Base-by-base conservation (phyloP, 2,888 invertebrate species). In the Dusona sp. region DNA sequence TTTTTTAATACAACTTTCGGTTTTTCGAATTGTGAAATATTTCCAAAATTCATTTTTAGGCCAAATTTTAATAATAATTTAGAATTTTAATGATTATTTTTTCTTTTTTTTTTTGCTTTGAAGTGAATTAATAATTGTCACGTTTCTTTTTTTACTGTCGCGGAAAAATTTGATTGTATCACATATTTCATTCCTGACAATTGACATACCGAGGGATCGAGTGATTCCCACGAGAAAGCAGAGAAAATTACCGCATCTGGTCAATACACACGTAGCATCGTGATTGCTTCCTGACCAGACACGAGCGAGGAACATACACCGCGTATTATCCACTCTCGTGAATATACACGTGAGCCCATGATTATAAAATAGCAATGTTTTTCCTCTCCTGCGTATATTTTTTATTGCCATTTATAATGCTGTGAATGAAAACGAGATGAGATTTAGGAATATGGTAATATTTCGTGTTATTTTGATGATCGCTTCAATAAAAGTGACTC, bases 221-320 rank as follows among this genome's bases (percentile, higher is more conserved):
- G 77, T 82, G 16, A 77, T 51, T 82, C 82, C 33, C 75, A 48
- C 75, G 82, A 68, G 82, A 82, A 82, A 82, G 75, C 75, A 77
- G 70, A 51, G 65, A 22, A 77, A 75, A 82, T 70, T 82, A 61
- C 82, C 48, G 61, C 70, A 77, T 80, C 61, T 82, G 82, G 70
- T 61, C 75, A 77, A 68, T 73, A 42, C 65, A 42, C 75, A 84
- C 80, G 72, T 80, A 25, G 48, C 11, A 54, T 65, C 57, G 73
- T 85, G 78, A 85, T 82, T 85, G 74, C 85, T 85, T 85, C 85
- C 85, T 85, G 85, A 73, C 78, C 67, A 54, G 65, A 25, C 42
- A 70, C n/a, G 65, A 70, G 72, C 33, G 61, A 45, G 51, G 42
- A 48, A 65, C 70, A 57, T 38, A 65, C 38, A 42, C 45, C 19